Percentiles rank a stretch among this genome's conserved stretches.
Evolutionary conservation across 2,888 invertebrate genomes (phyloP).

Genomic region (Meandrusa payeni): DNA sequence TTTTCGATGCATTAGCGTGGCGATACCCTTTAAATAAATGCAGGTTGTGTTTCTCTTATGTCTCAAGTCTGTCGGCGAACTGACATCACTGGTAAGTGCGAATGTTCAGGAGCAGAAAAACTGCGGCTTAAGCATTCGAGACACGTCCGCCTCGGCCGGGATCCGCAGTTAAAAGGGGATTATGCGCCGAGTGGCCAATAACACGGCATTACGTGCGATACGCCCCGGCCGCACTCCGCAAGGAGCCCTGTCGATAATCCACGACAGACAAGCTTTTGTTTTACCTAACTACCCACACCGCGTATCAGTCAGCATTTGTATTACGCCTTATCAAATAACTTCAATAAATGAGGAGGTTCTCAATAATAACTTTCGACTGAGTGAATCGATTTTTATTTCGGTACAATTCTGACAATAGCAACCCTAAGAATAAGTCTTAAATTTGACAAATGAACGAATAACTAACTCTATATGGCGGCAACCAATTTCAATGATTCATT

Average conservation of each 20-base stretch:
- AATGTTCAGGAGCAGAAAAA: slow-evolving; percentile 62
- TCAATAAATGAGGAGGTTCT: no score
- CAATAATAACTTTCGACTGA: no score
- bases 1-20: no score
- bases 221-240: slow-evolving; percentile 35
- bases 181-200: slow-evolving; percentile 74
- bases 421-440: no score
- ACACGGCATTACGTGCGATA: slow-evolving; percentile 55
- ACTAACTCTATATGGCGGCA: no score
- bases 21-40: no score
- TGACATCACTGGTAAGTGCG: slow-evolving; percentile 53
- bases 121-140: slow-evolving; percentile 51
- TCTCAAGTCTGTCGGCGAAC: slow-evolving; percentile 36
- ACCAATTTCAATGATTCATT: no score
- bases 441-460: no score
- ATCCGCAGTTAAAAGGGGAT: slow-evolving; percentile 76
- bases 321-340: no score
- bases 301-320: slow-evolving; percentile 22
- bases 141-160: slow-evolving; percentile 59
- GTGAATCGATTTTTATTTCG: no score
- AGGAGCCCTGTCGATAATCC: slow-evolving; percentile 50
- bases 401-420: no score
- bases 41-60: no score
- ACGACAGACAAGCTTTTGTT: slow-evolving; percentile 50
- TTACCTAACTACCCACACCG: slow-evolving; percentile 19